Conservation (phyloP, 1,140 invertebrate genomes). For the Eumaeus atala region DNA sequence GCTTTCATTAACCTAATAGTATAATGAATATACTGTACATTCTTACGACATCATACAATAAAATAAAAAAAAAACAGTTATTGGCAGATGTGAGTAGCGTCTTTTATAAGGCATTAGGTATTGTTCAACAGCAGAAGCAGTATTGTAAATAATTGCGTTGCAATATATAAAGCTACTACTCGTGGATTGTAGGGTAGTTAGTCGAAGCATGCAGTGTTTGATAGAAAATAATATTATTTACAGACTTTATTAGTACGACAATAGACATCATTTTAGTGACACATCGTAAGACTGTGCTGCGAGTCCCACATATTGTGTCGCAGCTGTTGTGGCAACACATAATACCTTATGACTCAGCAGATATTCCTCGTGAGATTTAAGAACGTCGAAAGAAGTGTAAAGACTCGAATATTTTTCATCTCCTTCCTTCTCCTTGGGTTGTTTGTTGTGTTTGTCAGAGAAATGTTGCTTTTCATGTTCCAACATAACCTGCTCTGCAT, state of each 20-base stretch:
- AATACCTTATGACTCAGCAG: conserved; percentile 60
- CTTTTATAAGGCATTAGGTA: conserved; percentile 15
- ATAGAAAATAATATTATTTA: conserved; percentile 14
- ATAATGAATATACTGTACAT: no score
- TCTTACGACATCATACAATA: no score
- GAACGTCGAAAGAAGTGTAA: conserved; percentile 73
- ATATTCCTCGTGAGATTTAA: conserved; percentile 61
- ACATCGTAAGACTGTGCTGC: conserved; percentile 26
- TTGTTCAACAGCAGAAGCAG: conserved; percentile 12
- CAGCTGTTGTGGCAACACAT: conserved; percentile 40
- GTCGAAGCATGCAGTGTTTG: conserved; percentile 11
- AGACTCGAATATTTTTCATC: conserved; percentile 72
- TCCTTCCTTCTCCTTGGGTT: conserved; percentile 48
- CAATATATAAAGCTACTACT: conserved; percentile 15
- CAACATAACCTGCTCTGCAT: conserved; percentile 71
- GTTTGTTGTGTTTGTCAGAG: conserved; percentile 54
- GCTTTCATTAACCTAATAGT: no score
- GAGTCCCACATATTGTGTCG: conserved; percentile 25
- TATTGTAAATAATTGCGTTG: conserved; percentile 10
- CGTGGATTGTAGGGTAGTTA: conserved; percentile 8
- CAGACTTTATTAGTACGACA: conserved; percentile 19
- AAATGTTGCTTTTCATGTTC: conserved; percentile 66
- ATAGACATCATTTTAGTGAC: conserved; percentile 29
- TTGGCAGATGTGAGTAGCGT: conserved; percentile 7
- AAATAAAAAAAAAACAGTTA: background rate